Evolutionary conservation across 2,113 vertebrate genomes (phyloP).

Genomic region (Sylvia atricapilla): DNA sequence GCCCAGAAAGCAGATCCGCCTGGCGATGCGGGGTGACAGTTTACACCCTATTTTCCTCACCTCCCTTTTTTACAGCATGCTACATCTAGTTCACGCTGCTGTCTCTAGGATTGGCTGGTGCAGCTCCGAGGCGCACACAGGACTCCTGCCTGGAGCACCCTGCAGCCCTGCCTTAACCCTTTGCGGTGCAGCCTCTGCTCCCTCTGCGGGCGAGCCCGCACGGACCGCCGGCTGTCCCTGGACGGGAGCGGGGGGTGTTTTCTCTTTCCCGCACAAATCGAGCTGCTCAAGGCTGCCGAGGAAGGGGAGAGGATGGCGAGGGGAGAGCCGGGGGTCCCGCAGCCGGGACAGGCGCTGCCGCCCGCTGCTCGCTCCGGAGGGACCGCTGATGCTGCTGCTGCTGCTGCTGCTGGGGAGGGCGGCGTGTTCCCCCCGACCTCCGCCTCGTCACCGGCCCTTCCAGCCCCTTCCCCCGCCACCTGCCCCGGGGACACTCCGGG

Average conservation of each 20-base stretch:
- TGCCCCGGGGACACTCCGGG: neutral
- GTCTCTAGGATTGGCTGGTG: neutral
- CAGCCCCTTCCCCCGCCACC: neutral
- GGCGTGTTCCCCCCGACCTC: neutral
- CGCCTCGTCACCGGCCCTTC: neutral
- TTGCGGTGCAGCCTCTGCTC: neutral
- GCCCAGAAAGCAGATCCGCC: neutral
- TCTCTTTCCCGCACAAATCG: neutral
- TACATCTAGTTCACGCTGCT: neutral
- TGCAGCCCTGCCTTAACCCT: neutral
- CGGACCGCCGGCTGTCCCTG: neutral
- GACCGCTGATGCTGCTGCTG: neutral
- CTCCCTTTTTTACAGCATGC: neutral
- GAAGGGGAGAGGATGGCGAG: neutral
- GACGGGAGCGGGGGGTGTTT: accelerated
- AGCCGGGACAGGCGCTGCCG: neutral
- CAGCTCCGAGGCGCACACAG: neutral
- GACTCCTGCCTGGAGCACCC: neutral
- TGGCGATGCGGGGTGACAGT: neutral
- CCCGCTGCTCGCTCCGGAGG: neutral
- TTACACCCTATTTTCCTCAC: constrained; percentile 12
- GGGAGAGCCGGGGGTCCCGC: neutral
- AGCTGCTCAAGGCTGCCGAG: neutral
- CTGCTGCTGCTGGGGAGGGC: neutral
- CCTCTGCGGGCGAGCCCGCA: neutral